Evolutionary conservation across 2,797 vertebrate species (phyloP).

Genomic region (Benthosema pterotum): DNA sequence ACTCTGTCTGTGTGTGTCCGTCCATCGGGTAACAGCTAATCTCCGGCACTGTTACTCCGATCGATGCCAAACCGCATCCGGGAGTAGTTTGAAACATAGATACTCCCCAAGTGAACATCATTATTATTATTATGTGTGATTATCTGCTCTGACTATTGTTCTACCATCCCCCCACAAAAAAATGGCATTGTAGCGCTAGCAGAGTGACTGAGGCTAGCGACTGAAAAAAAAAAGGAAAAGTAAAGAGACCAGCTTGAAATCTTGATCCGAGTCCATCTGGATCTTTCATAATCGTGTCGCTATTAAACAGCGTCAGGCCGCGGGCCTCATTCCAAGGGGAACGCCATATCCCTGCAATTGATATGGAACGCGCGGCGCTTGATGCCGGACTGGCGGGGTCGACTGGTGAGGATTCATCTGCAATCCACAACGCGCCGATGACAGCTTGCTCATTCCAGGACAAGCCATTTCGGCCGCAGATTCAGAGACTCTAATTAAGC

Average conservation of each 20-base stretch:
- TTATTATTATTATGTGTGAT: too few species aligned
- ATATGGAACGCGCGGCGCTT: slow-evolving; percentile 48
- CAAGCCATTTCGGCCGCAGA: slow-evolving; percentile 57
- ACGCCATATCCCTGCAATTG: slow-evolving; percentile 58
- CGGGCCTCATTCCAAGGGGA: slow-evolving; percentile 30
- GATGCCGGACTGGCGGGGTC: slow-evolving; percentile 35
- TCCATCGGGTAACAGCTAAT: too few species aligned
- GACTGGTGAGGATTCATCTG: slow-evolving; percentile 59
- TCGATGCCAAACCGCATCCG: too few species aligned
- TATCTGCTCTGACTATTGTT: slow-evolving; percentile 1
- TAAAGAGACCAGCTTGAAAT: slow-evolving; percentile 40
- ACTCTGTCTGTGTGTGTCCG: too few species aligned
- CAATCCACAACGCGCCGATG: slow-evolving; percentile 35
- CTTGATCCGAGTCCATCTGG: slow-evolving; percentile 63
- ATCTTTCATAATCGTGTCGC: slow-evolving; percentile 54
- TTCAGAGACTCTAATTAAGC: slow-evolving; percentile 63
- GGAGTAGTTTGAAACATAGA: too few species aligned
- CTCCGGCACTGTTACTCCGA: too few species aligned
- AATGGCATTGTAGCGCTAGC: too few species aligned
- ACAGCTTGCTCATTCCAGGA: slow-evolving; percentile 63
- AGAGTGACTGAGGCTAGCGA: too few species aligned
- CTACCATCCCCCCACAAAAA: too few species aligned
- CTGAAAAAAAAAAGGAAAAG: slow-evolving; percentile 11
- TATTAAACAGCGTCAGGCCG: slow-evolving; percentile 55
- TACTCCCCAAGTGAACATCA: too few species aligned